A percentile compares a stretch with the other conserved stretches of the same genome.
These are phyloP conservation scores for Zonotrichia leucophrys DNA, from an alignment of 2,113 vertebrate species.

Conservation along the genomic window DNA sequence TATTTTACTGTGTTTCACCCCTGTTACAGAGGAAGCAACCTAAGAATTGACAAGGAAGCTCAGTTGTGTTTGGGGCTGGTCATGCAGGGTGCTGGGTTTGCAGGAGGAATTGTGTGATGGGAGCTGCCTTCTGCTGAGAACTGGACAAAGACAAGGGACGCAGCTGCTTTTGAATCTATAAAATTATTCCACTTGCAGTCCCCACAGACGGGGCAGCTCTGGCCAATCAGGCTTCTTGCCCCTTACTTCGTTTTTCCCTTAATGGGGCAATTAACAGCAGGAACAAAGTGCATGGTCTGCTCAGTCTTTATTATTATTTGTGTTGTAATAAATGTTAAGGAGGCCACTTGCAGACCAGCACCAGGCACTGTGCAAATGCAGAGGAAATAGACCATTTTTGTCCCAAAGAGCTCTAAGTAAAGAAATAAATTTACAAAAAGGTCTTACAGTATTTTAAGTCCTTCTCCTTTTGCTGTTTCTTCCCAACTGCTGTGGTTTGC, in stretches of 20 bases:
- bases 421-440: not conserved
- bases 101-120: not conserved
- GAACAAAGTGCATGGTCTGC: conserved; percentile 60
- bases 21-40: not conserved
- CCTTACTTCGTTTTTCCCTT: conserved; percentile 59
- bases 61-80: not conserved
- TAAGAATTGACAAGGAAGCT: not conserved
- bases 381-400: not conserved
- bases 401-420: not conserved
- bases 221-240: conserved; percentile 56
- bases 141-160: conserved; percentile 50
- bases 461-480: not conserved
- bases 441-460: not conserved
- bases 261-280: conserved; percentile 67
- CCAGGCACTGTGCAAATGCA: not conserved
- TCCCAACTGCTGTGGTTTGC: conserved; percentile 38
- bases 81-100: not conserved
- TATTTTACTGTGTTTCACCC: not conserved
- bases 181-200: conserved; percentile 50
- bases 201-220: conserved; percentile 31
- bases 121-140: not conserved
- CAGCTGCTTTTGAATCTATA: conserved; percentile 45
- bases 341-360: conserved; percentile 18
- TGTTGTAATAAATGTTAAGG: conserved; percentile 37
- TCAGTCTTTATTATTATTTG: conserved; percentile 59